A percentile compares a stretch with the other conserved stretches of the same genome.
Evolutionary conservation across 2,888 invertebrate genomes (phyloP).

Genomic region (Thecocarcelia acutangulata): DNA sequence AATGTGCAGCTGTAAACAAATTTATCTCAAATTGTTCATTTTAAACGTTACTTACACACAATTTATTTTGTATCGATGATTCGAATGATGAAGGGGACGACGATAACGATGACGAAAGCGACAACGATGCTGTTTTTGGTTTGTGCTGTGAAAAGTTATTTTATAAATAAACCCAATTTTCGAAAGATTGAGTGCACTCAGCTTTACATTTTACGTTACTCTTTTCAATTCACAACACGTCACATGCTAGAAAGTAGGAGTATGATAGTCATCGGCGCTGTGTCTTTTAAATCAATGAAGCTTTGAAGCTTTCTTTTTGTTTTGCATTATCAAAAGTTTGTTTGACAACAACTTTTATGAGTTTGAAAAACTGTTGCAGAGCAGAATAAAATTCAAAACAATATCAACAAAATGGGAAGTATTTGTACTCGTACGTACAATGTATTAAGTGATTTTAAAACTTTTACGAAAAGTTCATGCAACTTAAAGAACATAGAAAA

Average conservation of each 20-base stretch:
- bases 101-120: too few species aligned
- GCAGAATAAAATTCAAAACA: slow-evolving; percentile 20
- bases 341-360: slow-evolving; percentile 57
- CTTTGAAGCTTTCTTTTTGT: slow-evolving; percentile 50
- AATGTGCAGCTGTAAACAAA: slow-evolving; percentile 4
- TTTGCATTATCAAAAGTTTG: slow-evolving; percentile 56
- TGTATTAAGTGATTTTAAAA: slow-evolving; percentile 60
- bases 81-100: neutral
- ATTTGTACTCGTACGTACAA: slow-evolving; percentile 50
- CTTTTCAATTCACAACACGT: slow-evolving; percentile 9
- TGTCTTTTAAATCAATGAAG: slow-evolving; percentile 33
- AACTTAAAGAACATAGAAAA: slow-evolving; percentile 39
- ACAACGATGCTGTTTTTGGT: slow-evolving; percentile 19
- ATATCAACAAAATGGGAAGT: slow-evolving; percentile 24
- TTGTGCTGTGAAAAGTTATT: slow-evolving; percentile 52
- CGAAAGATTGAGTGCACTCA: slow-evolving; percentile 1
- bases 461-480: slow-evolving; percentile 49
- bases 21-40: slow-evolving; percentile 26
- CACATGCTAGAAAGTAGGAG: slow-evolving; percentile 11
- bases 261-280: slow-evolving; percentile 18
- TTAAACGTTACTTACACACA: slow-evolving; percentile 50
- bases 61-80: slow-evolving; percentile 52
- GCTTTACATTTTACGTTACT: neutral
- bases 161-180: slow-evolving; percentile 36
- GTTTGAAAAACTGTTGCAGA: slow-evolving; percentile 58